Evolutionary conservation across 2,888 invertebrate species (phyloP).

Genomic region (Fabriciana adippe): DNA sequence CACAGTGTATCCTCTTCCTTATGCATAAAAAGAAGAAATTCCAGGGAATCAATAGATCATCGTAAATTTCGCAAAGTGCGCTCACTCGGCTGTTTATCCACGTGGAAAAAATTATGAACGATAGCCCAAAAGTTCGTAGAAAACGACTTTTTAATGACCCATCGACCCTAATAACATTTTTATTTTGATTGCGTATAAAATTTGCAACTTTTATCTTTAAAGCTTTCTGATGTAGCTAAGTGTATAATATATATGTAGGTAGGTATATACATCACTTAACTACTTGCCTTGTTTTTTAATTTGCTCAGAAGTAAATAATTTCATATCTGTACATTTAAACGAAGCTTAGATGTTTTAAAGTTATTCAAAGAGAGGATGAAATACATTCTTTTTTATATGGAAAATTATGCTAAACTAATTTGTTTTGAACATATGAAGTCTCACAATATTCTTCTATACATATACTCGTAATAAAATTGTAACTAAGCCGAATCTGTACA

Average conservation of each 20-base stretch:
- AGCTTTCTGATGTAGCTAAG: slow-evolving; percentile 7
- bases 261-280: no score
- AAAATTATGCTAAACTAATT: no score
- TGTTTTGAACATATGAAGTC: no score
- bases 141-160: slow-evolving; percentile 51
- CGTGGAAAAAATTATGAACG: slow-evolving; percentile 64
- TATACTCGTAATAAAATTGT: no score
- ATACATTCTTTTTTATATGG: no score
- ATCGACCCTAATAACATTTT: slow-evolving; percentile 30
- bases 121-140: slow-evolving; percentile 55
- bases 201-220: slow-evolving; percentile 11
- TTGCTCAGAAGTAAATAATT: no score
- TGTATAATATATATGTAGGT: background rate
- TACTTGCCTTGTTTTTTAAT: no score
- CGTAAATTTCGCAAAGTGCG: slow-evolving; percentile 58
- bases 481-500: no score
- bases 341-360: no score
- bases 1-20: slow-evolving; percentile 15
- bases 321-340: no score
- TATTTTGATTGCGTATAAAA: slow-evolving; percentile 31
- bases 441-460: no score
- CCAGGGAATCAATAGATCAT: slow-evolving; percentile 64
- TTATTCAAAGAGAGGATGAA: no score
- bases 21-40: slow-evolving; percentile 51
- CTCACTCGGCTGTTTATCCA: slow-evolving; percentile 55